phyloP scores from a whole-genome alignment of 1,140 invertebrate species.

The Brachionus koreanus region DNA sequence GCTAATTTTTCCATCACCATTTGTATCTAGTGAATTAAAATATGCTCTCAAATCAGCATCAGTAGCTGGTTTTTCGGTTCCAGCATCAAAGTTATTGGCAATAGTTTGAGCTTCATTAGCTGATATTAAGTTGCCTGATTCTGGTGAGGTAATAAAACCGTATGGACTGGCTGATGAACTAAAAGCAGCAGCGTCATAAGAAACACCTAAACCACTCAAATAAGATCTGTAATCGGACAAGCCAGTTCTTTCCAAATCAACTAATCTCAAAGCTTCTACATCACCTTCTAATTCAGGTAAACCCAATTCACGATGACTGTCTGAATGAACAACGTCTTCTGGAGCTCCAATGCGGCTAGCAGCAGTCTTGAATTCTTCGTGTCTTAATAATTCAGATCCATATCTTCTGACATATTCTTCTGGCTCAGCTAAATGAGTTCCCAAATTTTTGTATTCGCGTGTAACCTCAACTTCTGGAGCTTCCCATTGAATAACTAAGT shows the following conservation, averaged over 20 bases:
- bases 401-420: constrained; percentile 20
- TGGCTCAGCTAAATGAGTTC: constrained; percentile 21
- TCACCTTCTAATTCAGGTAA: constrained; percentile 39
- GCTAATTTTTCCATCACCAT: not conserved
- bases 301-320: constrained; percentile 14
- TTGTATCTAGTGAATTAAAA: constrained; percentile 1
- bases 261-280: constrained; percentile 23
- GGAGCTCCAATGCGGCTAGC: not conserved
- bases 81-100: constrained; percentile 15
- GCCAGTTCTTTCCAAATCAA: constrained; percentile 30
- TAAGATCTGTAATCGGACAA: constrained; percentile 30
- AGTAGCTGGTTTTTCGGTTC: constrained; percentile 16
- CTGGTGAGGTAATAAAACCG: not conserved
- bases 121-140: not conserved
- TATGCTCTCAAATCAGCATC: constrained; percentile 25
- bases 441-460: constrained; percentile 16
- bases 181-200: not conserved
- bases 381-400: not conserved
- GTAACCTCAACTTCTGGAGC: constrained; percentile 37
- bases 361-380: constrained; percentile 6
- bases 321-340: not conserved
- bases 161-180: not conserved
- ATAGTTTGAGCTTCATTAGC: constrained; percentile 5
- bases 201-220: not conserved
- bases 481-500: constrained; percentile 44